Conservation (phyloP, 2,888 invertebrate species). For the Yponomeuta evonymella region DNA sequence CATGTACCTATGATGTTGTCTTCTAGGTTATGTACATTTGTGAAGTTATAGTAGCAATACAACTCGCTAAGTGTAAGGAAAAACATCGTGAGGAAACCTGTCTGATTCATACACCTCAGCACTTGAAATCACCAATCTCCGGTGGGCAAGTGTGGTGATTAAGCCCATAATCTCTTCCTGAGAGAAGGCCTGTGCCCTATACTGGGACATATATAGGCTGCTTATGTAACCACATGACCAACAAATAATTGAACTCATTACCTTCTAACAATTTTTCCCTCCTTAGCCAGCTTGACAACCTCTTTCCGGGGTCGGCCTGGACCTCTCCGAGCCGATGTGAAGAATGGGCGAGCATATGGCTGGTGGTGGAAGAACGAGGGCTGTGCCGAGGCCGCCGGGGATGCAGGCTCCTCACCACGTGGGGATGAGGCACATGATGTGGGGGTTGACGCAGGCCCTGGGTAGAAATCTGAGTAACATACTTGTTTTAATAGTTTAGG, state of each 20-base stretch:
- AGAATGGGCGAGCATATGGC: constrained; percentile 63
- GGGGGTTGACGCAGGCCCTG: constrained; percentile 80
- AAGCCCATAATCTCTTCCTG: too few relatives aligned
- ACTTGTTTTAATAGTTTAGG: not conserved
- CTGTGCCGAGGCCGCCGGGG: constrained; percentile 68
- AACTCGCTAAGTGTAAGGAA: too few relatives aligned
- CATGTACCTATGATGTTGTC: too few relatives aligned
- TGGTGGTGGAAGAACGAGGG: constrained; percentile 66
- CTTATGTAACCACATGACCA: too few relatives aligned
- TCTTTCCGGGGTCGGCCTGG: constrained; percentile 89
- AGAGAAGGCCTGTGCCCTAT: too few relatives aligned
- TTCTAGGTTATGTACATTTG: too few relatives aligned
- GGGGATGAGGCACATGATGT: constrained; percentile 80
- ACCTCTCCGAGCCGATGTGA: constrained; percentile 79
- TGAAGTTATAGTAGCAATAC: too few relatives aligned
- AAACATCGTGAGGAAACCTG: too few relatives aligned
- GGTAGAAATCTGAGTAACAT: constrained; percentile 53
- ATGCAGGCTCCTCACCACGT: constrained; percentile 77
- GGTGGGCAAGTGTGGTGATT: too few relatives aligned
- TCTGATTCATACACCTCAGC: too few relatives aligned
- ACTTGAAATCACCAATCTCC: too few relatives aligned
- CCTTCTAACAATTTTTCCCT: constrained; percentile 71
- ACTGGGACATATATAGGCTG: too few relatives aligned
- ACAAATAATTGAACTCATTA: constrained; percentile 27
- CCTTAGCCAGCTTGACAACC: constrained; percentile 72